Evolutionary conservation across 2,888 invertebrate genomes (phyloP), one percentile per base, ranked within the genome.

Genomic region (Sinopyrophorus schimmeli): DNA sequence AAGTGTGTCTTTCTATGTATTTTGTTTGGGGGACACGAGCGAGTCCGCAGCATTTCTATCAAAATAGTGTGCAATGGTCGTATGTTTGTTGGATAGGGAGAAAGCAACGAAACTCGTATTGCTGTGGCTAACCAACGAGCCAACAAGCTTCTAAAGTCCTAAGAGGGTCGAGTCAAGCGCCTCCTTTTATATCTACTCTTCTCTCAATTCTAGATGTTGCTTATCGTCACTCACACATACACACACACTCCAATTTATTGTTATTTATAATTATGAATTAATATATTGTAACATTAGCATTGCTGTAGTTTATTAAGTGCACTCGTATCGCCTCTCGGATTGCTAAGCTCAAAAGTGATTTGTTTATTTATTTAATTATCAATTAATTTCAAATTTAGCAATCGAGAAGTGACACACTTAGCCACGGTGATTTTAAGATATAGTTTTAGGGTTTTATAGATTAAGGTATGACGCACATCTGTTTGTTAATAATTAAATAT

Each of bases 111-210:
- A 82, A 88, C 89, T 71, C 89, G 95, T 81, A 94, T 96, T 83
- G 88, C 88, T 74, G 89, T 92, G 76, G 96, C 96, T 72, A 97
- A 97, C 80, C 92, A 94, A 80, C 86, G 94, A 72, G 94, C 96
- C 74, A 92, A 92, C 80, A 94, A 95, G 80, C 87, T 97, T 73
- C 87, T 94, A 77, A 92, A 92, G 84, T 89, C 74, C 66, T 74
- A 74, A 74, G 65, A 59, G 61, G 58, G 55, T 39, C 51, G 54
- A 55, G 58, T 61, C 55, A 62, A 65, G 59, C 65, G 65, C 63
- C 69, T 65, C 66, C 71, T 70, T 71, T 71, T 71, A 63, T 70
- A 50, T 50, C 49, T 50, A 70, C 67, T 66, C 65, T 66, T 66
- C 66, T 69, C 65, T 68, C 68, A 67, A 68, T 66, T 69, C 67